These are phyloP conservation scores for Myanophis thanlyinensis DNA, from an alignment of 2,113 vertebrate species.

Conservation along the genomic window DNA sequence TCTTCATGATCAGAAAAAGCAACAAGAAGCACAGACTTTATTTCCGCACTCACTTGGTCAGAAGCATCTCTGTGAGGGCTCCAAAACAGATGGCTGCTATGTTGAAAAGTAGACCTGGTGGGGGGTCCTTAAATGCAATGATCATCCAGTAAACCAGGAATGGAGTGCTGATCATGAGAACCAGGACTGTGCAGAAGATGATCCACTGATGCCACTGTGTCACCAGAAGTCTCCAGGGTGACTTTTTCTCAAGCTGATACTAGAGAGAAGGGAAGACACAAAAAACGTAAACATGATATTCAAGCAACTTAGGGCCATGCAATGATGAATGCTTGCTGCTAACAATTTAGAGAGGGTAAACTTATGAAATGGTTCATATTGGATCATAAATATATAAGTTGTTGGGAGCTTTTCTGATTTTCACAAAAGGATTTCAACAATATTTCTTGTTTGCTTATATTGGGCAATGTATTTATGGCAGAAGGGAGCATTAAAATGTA, in stretches of 20 bases:
- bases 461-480: slow-evolving; percentile 72
- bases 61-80: slow-evolving; percentile 53
- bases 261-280: slow-evolving; percentile 12
- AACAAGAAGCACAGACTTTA: background rate
- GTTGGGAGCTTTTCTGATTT: slow-evolving; percentile 78
- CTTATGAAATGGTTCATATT: slow-evolving; percentile 69
- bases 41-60: slow-evolving; percentile 60
- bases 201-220: slow-evolving; percentile 60
- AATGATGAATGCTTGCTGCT: slow-evolving; percentile 57
- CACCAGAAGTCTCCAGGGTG: slow-evolving; percentile 51
- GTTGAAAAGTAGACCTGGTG: slow-evolving; percentile 50
- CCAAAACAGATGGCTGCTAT: slow-evolving; percentile 60
- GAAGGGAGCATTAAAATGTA: slow-evolving; percentile 74
- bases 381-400: slow-evolving; percentile 72
- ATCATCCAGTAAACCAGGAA: slow-evolving; percentile 55
- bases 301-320: slow-evolving; percentile 52
- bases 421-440: slow-evolving; percentile 74
- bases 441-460: slow-evolving; percentile 78
- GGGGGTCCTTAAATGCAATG: slow-evolving; percentile 48
- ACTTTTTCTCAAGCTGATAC: slow-evolving; percentile 65
- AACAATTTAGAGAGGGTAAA: slow-evolving; percentile 63
- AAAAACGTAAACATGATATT: slow-evolving; percentile 20
- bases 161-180: slow-evolving; percentile 46
- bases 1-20: slow-evolving; percentile 18
- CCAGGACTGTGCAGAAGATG: background rate